Evolutionary conservation across 2,113 vertebrate species (phyloP), one percentile per base, ranked within the genome.

Genomic region (Progne subis): DNA sequence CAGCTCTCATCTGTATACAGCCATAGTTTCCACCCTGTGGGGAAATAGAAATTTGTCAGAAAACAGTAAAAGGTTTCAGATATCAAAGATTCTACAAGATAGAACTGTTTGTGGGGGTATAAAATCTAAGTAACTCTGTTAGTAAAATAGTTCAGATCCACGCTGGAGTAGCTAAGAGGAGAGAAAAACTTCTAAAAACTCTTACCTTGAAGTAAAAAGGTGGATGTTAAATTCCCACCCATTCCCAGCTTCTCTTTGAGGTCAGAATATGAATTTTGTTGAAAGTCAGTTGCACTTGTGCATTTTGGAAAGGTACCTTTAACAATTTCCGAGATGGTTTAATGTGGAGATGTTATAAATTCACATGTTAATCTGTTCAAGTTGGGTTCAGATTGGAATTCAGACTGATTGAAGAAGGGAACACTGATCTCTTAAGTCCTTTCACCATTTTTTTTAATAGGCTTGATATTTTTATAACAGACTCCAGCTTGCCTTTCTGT

Each of bases 401-500:
- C 57, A 56, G 82, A 55, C 78, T 61, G 75, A 75, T 23, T 32
- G 34, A 81, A 74, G 41, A 59, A 56, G 11, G 19, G 19, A n/a
- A 41, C 44, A 37, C 61, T 14, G 16, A 78, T 59, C 55, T 92
- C 64, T 53, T 53, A 68, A 46, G 20, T 93, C 96, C 64, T 80
- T 75, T 75, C 34, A 86, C 59, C 44, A 34, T 10, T 77, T 47
- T 75, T 63, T 71, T 85, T 20, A 70, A 92, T 78, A 47, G 19
- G 19, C 71, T 88, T 92, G 49, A 56, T 95, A 83, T 91, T 96
- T 97, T 97, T 92, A 81, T 96, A 94, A 77, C 68, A 78, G 55
- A 67, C 87, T 83, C 60, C 55, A 86, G 43, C 82, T 92, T 96
- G 89, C 29, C 16, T 63, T 81, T 82, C 88, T 83, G 80, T 49